Percentiles rank a stretch among this genome's conserved stretches.
Conservation (phyloP, 2,113 vertebrate genomes). For the Megalops atlanticus region DNA sequence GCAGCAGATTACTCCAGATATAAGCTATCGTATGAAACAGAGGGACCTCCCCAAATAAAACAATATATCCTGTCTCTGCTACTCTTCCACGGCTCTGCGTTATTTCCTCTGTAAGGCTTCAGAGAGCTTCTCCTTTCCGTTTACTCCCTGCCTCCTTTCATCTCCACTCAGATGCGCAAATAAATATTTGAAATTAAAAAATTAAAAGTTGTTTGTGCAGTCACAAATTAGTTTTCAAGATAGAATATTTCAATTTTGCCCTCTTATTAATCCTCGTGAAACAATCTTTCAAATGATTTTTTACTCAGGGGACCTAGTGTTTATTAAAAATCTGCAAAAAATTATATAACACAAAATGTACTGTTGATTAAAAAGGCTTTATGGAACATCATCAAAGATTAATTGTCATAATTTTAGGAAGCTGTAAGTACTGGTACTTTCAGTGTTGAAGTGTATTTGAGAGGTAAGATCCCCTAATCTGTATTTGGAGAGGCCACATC, state of each 20-base stretch:
- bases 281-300: constrained; percentile 35
- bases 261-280: constrained; percentile 29
- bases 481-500: neutral
- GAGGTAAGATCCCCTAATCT: neutral
- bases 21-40: too few species aligned
- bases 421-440: constrained; percentile 15
- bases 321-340: constrained; percentile 37
- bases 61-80: too few species aligned
- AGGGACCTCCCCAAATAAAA: too few species aligned
- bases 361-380: constrained; percentile 37
- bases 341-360: constrained; percentile 31
- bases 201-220: constrained; percentile 25
- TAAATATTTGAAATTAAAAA: constrained; percentile 22
- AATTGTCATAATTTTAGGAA: constrained; percentile 35
- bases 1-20: too few species aligned
- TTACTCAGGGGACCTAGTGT: constrained; percentile 31
- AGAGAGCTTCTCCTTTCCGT: neutral
- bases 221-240: constrained; percentile 35
- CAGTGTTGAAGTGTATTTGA: constrained; percentile 15
- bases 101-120: too few species aligned
- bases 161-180: neutral
- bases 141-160: neutral
- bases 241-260: constrained; percentile 30
- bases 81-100: too few species aligned
- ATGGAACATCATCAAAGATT: constrained; percentile 29